Evolutionary conservation across 2,797 vertebrate genomes (phyloP).

Genomic region (Hipposideros larvatus): DNA sequence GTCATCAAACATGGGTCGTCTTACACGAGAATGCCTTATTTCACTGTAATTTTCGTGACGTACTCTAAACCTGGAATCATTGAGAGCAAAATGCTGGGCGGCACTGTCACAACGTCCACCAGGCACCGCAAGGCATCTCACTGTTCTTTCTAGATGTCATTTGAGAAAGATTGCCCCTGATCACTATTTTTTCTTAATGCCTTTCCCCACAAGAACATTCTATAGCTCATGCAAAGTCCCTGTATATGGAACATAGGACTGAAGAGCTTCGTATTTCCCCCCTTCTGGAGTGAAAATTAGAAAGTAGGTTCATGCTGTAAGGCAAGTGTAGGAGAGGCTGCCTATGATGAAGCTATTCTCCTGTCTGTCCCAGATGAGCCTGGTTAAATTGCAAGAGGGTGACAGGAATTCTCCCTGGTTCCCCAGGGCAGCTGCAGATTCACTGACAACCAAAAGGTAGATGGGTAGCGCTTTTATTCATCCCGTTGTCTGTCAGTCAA

Average conservation of each 20-base stretch:
- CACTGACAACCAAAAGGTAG: conserved; percentile 57
- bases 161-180: conserved; percentile 68
- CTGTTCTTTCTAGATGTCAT: conserved; percentile 86
- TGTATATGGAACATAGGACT: neutral
- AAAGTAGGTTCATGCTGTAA: conserved; percentile 2
- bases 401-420: neutral
- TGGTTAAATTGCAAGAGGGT: conserved; percentile 57
- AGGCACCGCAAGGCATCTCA: conserved; percentile 82
- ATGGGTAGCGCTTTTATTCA: conserved; percentile 13
- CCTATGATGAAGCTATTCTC: neutral
- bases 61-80: conserved; percentile 87
- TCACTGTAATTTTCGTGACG: conserved; percentile 84
- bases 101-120: conserved; percentile 85
- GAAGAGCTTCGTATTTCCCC: neutral
- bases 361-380: neutral
- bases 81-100: conserved; percentile 80
- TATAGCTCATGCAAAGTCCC: conserved; percentile 15
- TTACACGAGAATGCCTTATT: conserved; percentile 86
- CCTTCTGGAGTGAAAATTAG: conserved; percentile 29
- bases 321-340: neutral
- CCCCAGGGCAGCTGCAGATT: neutral
- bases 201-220: conserved; percentile 66
- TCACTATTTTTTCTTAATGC: conserved; percentile 63
- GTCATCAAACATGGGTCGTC: conserved; percentile 70
- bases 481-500: conserved; percentile 46